phyloP scores from a whole-genome alignment of 2,113 vertebrate genomes.

The Oryzias melastigma region DNA sequence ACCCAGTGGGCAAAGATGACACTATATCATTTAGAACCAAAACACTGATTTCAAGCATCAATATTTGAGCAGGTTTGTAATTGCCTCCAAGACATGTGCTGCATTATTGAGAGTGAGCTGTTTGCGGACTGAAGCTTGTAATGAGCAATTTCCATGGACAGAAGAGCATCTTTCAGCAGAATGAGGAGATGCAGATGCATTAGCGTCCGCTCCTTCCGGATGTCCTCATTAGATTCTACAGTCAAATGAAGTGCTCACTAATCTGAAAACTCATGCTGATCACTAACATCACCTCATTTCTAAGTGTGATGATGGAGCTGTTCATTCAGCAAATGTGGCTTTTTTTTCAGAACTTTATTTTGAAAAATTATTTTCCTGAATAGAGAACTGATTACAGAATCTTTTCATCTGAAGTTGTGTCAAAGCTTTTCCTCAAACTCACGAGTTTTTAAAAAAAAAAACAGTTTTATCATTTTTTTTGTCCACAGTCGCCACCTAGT shows the following conservation, averaged over 20 bases:
- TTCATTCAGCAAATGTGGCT: too few species aligned
- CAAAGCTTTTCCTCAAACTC: too few species aligned
- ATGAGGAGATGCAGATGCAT: conserved; percentile 22
- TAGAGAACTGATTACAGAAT: too few species aligned
- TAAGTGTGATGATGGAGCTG: too few species aligned
- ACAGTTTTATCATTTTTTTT: neutral
- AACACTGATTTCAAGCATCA: conserved; percentile 70
- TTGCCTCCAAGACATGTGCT: conserved; percentile 56
- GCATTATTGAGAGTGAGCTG: conserved; percentile 67
- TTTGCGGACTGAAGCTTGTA: conserved; percentile 66
- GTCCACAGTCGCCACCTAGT: conserved; percentile 56
- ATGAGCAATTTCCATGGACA: conserved; percentile 61
- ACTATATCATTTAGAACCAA: conserved; percentile 43
- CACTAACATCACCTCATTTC: neutral
- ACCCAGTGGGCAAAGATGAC: conserved; percentile 12
- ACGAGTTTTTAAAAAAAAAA: too few species aligned
- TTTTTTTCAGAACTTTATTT: too few species aligned
- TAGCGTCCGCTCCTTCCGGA: conserved; percentile 24
- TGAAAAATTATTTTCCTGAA: too few species aligned
- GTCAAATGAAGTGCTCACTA: conserved; percentile 5
- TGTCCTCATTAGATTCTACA: conserved; percentile 13
- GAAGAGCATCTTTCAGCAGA: conserved; percentile 37
- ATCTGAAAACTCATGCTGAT: neutral
- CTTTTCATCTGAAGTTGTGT: too few species aligned
- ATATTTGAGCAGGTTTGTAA: conserved; percentile 61